Evolutionary conservation across 2,797 vertebrate species (phyloP).

Genomic region (Ceryle rudis): DNA sequence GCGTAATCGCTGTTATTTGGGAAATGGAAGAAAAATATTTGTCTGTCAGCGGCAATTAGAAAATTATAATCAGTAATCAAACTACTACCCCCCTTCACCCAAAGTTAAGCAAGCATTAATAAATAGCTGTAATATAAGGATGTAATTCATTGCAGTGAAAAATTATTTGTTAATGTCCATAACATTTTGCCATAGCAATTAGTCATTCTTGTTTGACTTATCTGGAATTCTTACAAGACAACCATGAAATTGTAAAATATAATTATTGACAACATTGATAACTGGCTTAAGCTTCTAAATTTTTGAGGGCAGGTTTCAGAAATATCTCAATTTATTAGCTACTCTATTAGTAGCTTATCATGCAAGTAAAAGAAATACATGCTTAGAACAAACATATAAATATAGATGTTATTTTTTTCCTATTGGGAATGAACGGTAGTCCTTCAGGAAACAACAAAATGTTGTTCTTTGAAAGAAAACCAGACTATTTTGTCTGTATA

Average conservation of each 20-base stretch:
- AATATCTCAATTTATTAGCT: neutral
- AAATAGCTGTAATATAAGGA: slow-evolving; percentile 22
- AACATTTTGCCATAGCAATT: slow-evolving; percentile 28
- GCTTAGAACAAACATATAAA: neutral
- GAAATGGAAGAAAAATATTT: slow-evolving; percentile 61
- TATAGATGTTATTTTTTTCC: neutral
- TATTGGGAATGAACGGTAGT: neutral
- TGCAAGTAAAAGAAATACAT: neutral
- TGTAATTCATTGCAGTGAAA: slow-evolving; percentile 51
- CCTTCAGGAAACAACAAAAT: neutral
- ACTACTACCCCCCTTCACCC: neutral
- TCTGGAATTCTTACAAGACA: slow-evolving; percentile 36
- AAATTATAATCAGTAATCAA: slow-evolving; percentile 61
- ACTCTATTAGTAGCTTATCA: neutral
- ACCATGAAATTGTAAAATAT: slow-evolving; percentile 24
- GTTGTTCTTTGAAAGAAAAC: slow-evolving; percentile 34
- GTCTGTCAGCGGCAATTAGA: slow-evolving; percentile 38
- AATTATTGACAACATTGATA: slow-evolving; percentile 31
- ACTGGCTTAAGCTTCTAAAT: neutral
- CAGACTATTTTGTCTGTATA: neutral
- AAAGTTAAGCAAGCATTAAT: slow-evolving; percentile 47
- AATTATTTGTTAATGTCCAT: slow-evolving; percentile 32
- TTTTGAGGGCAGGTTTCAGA: neutral
- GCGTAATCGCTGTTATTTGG: slow-evolving; percentile 27
- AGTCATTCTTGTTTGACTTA: slow-evolving; percentile 50